These are phyloP conservation scores for Pseudopipra pipra DNA, from an alignment of 2,113 vertebrate species.

Conservation along the genomic window DNA sequence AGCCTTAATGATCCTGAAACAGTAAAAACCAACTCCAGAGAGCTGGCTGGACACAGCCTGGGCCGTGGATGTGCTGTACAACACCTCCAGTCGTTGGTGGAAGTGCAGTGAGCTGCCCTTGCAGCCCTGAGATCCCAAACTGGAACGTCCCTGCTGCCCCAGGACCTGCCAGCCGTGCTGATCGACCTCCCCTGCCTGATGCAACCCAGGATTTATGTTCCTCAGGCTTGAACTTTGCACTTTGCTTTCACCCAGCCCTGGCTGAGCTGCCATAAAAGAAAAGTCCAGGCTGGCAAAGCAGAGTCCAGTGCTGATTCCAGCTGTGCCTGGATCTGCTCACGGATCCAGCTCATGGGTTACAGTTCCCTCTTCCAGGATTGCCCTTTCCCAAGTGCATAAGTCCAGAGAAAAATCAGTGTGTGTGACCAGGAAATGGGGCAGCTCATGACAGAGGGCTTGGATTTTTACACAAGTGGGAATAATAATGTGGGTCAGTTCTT, in stretches of 20 bases:
- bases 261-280: not conserved
- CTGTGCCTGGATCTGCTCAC: accelerated
- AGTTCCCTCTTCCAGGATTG: not conserved
- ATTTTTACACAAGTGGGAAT: not conserved
- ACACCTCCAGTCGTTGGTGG: accelerated
- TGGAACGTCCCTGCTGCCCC: accelerated
- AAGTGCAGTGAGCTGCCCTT: accelerated
- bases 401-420: not conserved
- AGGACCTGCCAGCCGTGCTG: not conserved
- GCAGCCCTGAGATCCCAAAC: not conserved
- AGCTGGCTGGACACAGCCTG: not conserved
- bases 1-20: not conserved
- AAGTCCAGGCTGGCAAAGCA: not conserved
- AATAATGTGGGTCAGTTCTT: no score
- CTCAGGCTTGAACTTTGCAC: not conserved
- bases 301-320: accelerated
- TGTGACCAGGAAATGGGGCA: not conserved
- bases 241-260: not conserved
- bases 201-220: not conserved
- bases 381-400: not conserved
- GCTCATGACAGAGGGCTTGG: not conserved
- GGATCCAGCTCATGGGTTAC: not conserved
- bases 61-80: not conserved
- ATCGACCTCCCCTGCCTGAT: not conserved
- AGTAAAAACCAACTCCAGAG: not conserved